Evolutionary conservation across 2,113 vertebrate genomes (phyloP), one percentile per base, ranked within the genome.

Genomic region (Caranx melampygus): DNA sequence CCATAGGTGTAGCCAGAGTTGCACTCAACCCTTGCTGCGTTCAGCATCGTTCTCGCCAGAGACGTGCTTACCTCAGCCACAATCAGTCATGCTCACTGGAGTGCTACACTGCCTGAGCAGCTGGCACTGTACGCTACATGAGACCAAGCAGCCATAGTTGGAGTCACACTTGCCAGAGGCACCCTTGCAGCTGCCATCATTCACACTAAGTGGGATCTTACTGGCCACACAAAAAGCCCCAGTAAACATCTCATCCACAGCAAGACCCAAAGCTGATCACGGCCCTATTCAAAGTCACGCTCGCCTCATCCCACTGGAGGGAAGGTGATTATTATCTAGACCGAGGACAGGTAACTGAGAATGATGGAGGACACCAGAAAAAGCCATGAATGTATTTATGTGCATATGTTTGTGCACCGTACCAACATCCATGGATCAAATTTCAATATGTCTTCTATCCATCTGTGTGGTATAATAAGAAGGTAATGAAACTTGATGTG

Each of bases 191-290:
- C 87, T 87, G 81, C 89, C 90, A 88, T 91, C 89, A 75, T 84
- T 93, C 89, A 89, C 78, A 80, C 86, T 89, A 87, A 91, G 79
- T 88, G 82, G 88, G 83, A 87, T 85, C 87, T 79, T 81, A 86
- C 85, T 52, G 89, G 87, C 89, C 90, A 80, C 89, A 86, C 80
- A 80, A 81, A 89, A 82, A 88, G 52, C 65, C 61, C 59, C 83
- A 68, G 79, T 81, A 89, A 92, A 89, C 75, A 81, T 83, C 52
- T 66, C 71, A 51, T 84, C 83, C 79, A 49, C 70, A 57, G 71
- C 83, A 65, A 75, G 66, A 81, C 34, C 74, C 49, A 65, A 68
- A 85, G 68, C 73, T 61, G 76, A 89, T 90, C 73, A 47, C 63
- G 72, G 60, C 60, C 69, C 45, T 31, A 33, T 69, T 82, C 63